These are phyloP conservation scores for Hydrocynus forskahlii DNA, from an alignment of 2,797 vertebrate species.

Conservation along the genomic window DNA sequence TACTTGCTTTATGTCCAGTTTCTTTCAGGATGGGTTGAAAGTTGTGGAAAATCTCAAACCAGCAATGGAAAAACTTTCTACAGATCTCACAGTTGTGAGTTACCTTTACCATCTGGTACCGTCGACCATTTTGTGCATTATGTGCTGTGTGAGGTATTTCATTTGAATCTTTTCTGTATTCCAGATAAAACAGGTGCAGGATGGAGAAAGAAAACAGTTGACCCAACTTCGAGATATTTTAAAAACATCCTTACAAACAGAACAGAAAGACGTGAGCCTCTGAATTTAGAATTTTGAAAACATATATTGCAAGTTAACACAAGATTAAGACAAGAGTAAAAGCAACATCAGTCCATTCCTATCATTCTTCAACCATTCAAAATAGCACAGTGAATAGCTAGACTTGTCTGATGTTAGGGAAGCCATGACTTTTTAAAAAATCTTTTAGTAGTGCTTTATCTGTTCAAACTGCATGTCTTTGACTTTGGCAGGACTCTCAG, in stretches of 20 bases:
- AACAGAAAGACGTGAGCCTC: conserved; percentile 88
- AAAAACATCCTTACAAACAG: conserved; percentile 90
- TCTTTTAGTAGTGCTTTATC: not conserved
- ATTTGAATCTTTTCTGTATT: not conserved
- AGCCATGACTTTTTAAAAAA: not conserved
- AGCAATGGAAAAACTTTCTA: conserved; percentile 87
- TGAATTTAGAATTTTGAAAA: too few species aligned
- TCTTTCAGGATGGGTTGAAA: conserved; percentile 96
- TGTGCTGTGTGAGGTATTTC: not conserved
- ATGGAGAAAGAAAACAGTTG: conserved; percentile 92
- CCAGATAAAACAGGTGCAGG: conserved; percentile 93
- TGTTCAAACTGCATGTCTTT: not conserved
- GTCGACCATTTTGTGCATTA: not conserved
- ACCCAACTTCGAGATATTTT: conserved; percentile 89
- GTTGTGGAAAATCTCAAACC: conserved; percentile 92
- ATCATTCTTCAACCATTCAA: not conserved
- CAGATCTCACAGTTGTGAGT: conserved; percentile 87
- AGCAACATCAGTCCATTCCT: too few species aligned
- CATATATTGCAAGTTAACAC: too few species aligned
- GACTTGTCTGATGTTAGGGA: not conserved
- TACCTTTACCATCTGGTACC: not conserved
- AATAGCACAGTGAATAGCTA: not conserved
- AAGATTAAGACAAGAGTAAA: too few species aligned
- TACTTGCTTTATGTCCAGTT: conserved; percentile 73
- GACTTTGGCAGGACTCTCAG: conserved; percentile 83